These are phyloP conservation scores for Leptobrachium ailaonicum DNA, from an alignment of 2,113 vertebrate genomes.

Conservation along the genomic window DNA sequence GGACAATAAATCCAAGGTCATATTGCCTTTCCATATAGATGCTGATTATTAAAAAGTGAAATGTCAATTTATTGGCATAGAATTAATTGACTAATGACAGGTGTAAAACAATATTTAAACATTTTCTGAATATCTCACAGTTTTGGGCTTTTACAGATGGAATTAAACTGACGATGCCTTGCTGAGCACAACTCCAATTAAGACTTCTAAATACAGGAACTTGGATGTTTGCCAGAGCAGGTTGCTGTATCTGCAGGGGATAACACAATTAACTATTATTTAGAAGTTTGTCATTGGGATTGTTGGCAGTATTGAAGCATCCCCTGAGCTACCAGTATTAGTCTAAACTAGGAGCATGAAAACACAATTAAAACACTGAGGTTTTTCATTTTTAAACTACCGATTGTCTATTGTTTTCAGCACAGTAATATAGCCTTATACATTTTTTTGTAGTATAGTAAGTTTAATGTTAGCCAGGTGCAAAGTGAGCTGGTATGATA, in stretches of 20 bases:
- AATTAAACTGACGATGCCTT: conserved; percentile 24
- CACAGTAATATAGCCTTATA: no score
- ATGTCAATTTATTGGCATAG: background rate
- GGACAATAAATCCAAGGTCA: background rate
- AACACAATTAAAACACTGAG: background rate
- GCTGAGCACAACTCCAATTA: conserved; percentile 42
- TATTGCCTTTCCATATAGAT: background rate
- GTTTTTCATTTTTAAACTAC: no score
- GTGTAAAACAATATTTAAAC: background rate
- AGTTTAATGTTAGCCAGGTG: no score
- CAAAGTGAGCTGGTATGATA: no score
- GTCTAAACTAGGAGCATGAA: background rate
- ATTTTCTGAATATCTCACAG: conserved; percentile 7
- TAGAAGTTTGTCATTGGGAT: conserved; percentile 24
- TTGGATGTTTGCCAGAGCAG: conserved; percentile 13
- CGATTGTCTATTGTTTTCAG: no score
- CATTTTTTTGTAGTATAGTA: no score
- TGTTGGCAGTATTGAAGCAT: background rate
- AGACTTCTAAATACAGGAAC: background rate
- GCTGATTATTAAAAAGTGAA: background rate
- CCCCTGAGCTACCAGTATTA: conserved; percentile 8
- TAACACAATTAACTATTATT: conserved; percentile 38
- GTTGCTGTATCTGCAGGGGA: conserved; percentile 35
- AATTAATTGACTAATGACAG: background rate
- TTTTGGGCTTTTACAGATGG: conserved; percentile 28